Evolutionary conservation across 2,113 vertebrate genomes (phyloP), one percentile per base, ranked within the genome.

Genomic region (Notiomystis cincta): DNA sequence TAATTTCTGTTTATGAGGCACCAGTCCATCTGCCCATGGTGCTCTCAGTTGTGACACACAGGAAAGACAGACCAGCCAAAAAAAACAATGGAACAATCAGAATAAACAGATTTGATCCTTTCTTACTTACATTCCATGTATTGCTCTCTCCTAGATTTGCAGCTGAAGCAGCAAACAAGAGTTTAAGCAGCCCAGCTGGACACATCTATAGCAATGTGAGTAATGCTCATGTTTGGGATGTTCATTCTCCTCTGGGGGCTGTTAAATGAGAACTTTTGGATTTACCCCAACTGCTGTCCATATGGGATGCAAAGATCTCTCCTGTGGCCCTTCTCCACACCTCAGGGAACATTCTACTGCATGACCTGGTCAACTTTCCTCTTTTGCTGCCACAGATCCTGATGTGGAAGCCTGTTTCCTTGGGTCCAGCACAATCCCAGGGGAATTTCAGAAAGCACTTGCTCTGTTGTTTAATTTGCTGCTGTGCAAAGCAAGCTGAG

Each of bases 141-240:
- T 64, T 91, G 10, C 31, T 94, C 50, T 89, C 45, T 87, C 93
- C 90, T 97, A 98, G 98, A 95, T 97, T 97, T 95, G 30, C 92
- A 87, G 31, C 94, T 60, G 96, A 95, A 91, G 60, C 82, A 83
- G 96, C 96, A 50, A 96, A 50, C 87, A 97, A 24, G 47, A 82
- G 67, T 78, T 96, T 87, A 40, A 93, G 82, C 89, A 60, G 72
- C 62, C 66, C 91, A 71, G 84, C 93, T 67, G 94, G 72, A 50
- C 93, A 90, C 19, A 72, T 27, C 1, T 98, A 98, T 4, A 82
- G 86, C 85, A 98, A 96, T 50, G 98, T 98, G 96, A 98, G 98
- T 98, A 97, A 83, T 40, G 3, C 86, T 78, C 44, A 0, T 53
- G 22, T 37, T 83, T 4, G 20, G 57, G 72, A 24, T 57, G 35